A percentile compares a stretch with the other conserved stretches of the same genome.
phyloP scores from a whole-genome alignment of 2,113 vertebrate genomes.

The Tenrec ecaudatus region DNA sequence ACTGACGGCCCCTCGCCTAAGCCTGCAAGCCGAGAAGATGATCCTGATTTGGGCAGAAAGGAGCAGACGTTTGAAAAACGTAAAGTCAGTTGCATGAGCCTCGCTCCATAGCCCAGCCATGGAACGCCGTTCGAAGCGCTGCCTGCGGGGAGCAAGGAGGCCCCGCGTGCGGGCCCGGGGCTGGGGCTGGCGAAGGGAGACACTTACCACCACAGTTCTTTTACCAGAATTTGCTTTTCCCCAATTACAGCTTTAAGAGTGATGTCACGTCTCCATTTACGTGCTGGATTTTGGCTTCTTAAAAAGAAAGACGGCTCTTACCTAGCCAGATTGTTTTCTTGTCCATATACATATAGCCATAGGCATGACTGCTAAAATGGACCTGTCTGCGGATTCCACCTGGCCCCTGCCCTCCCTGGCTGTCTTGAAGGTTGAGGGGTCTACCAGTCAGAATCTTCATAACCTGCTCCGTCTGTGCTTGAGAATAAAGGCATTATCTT shows the following conservation, averaged over 20 bases:
- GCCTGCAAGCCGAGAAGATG: background rate
- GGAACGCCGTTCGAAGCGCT: too few species aligned
- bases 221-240: background rate
- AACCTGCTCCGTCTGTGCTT: too few species aligned
- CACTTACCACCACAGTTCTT: background rate
- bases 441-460: fast-evolving
- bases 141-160: background rate
- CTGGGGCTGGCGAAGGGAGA: background rate
- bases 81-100: background rate
- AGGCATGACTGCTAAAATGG: background rate
- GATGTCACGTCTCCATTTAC: background rate
- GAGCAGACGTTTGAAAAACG: background rate
- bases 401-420: fast-evolving
- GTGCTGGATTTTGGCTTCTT: background rate
- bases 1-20: background rate
- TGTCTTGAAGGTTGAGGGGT: background rate
- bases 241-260: background rate
- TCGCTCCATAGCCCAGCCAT: background rate
- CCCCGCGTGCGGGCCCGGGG: background rate
- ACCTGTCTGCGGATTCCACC: background rate
- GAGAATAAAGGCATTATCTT: background rate
- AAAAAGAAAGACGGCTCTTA: background rate
- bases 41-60: background rate
- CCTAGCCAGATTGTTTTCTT: background rate
- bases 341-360: background rate